These are phyloP conservation scores for Leptopilina clavipes DNA, from an alignment of 1,140 invertebrate species.

Conservation along the genomic window DNA sequence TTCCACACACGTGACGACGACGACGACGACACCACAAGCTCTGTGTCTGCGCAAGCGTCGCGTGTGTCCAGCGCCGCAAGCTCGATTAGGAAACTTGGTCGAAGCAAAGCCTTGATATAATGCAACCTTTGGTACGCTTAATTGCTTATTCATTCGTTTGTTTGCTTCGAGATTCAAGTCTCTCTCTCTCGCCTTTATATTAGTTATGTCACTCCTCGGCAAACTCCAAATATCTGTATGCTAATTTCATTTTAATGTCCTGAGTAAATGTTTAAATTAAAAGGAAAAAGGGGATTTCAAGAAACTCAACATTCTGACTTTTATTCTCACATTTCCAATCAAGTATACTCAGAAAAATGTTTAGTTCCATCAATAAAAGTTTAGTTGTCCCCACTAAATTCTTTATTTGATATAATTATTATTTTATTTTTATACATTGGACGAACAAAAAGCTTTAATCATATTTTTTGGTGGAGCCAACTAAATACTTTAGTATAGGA, in stretches of 20 bases:
- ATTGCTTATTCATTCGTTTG: conserved; percentile 44
- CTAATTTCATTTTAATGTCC: conserved; percentile 2
- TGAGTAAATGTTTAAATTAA: background rate
- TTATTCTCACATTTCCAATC: too few species aligned
- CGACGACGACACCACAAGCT: background rate
- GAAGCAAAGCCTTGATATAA: conserved; percentile 18
- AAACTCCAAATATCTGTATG: background rate
- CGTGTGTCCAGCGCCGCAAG: background rate
- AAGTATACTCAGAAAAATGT: too few species aligned
- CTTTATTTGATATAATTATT: too few species aligned
- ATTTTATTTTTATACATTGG: too few species aligned
- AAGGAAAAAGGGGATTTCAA: background rate
- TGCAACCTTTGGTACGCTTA: conserved; percentile 36
- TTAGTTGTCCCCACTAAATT: too few species aligned
- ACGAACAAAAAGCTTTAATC: too few species aligned
- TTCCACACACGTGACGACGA: background rate
- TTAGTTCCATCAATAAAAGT: too few species aligned
- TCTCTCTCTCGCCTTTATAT: background rate
- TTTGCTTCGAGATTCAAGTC: conserved; percentile 33
- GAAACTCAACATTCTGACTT: background rate
- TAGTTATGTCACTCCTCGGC: background rate
- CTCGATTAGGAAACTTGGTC: conserved; percentile 22
- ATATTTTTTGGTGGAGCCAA: too few species aligned
- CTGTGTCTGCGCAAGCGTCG: background rate
- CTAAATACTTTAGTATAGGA: too few species aligned